Evolutionary conservation across 2,888 invertebrate genomes (phyloP).

Genomic region (Flexamia atlantica): DNA sequence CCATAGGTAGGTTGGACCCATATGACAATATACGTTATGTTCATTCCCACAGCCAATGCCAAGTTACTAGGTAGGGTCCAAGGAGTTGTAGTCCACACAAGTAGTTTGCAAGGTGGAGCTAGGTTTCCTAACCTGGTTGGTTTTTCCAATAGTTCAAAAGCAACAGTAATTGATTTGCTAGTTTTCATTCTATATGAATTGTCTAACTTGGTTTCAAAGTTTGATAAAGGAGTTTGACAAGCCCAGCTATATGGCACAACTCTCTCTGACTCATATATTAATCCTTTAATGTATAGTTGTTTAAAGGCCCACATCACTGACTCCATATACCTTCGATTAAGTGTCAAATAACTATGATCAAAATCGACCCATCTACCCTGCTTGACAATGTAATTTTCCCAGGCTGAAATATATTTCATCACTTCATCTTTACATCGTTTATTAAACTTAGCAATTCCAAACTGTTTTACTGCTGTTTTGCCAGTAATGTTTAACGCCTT

Average conservation of each 20-base stretch:
- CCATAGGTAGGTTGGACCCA: conserved; percentile 43
- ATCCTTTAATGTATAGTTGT: conserved; percentile 59
- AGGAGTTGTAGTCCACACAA: conserved; percentile 54
- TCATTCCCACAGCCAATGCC: conserved; percentile 38
- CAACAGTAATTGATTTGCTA: conserved; percentile 52
- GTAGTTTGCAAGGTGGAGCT: conserved; percentile 34
- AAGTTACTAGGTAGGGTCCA: conserved; percentile 48
- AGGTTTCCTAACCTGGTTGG: conserved; percentile 39
- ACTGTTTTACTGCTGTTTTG: conserved; percentile 39
- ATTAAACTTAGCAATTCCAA: conserved; percentile 54
- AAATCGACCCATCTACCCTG: conserved; percentile 59
- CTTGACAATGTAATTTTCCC: conserved; percentile 50
- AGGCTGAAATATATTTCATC: conserved; percentile 37
- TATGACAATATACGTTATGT: conserved; percentile 16
- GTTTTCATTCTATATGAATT: conserved; percentile 53
- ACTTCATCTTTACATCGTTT: conserved; percentile 41
- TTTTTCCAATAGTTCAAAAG: conserved; percentile 43
- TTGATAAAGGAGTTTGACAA: conserved; percentile 61
- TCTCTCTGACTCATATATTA: conserved; percentile 60
- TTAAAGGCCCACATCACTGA: conserved; percentile 62
- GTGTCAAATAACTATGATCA: conserved; percentile 43
- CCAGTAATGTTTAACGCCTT: conserved; percentile 46
- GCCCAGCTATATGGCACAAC: conserved; percentile 63
- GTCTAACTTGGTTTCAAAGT: conserved; percentile 62
- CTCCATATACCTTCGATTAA: conserved; percentile 57